phyloP scores from a whole-genome alignment of 1,140 invertebrate species.

The Procambarus clarkii region DNA sequence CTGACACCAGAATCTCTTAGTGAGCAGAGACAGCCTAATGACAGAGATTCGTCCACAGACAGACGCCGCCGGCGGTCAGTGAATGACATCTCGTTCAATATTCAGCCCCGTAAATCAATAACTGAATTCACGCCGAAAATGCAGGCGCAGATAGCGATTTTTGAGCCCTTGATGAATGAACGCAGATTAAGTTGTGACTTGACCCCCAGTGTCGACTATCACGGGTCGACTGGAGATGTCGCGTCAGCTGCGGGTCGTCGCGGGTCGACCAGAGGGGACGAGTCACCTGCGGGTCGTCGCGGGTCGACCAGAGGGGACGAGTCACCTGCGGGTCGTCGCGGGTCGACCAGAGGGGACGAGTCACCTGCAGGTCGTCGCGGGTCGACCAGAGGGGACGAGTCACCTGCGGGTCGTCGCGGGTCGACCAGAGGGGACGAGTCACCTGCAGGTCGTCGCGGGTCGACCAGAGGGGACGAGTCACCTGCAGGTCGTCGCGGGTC shows the following conservation, averaged over 20 bases:
- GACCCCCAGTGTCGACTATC: not conserved
- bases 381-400: not conserved
- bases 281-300: not conserved
- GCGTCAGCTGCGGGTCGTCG: not conserved
- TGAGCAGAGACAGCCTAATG: not conserved
- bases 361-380: not conserved
- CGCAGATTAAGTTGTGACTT: not conserved
- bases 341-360: not conserved
- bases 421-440: not conserved
- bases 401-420: not conserved
- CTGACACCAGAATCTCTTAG: no score
- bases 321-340: not conserved
- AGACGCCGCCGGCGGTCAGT: constrained; percentile 5
- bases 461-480: constrained; percentile 10
- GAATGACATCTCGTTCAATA: constrained; percentile 29
- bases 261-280: not conserved
- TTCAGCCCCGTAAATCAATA: constrained; percentile 49
- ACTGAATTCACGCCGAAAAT: constrained; percentile 43
- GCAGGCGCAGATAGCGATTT: constrained; percentile 42
- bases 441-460: not conserved
- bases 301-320: not conserved
- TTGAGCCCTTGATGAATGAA: not conserved
- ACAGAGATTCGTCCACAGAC: not conserved
- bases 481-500: not conserved
- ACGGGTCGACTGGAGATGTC: not conserved